Base-by-base conservation (phyloP, 2,797 vertebrate species). In the Trachops cirrhosus region DNA sequence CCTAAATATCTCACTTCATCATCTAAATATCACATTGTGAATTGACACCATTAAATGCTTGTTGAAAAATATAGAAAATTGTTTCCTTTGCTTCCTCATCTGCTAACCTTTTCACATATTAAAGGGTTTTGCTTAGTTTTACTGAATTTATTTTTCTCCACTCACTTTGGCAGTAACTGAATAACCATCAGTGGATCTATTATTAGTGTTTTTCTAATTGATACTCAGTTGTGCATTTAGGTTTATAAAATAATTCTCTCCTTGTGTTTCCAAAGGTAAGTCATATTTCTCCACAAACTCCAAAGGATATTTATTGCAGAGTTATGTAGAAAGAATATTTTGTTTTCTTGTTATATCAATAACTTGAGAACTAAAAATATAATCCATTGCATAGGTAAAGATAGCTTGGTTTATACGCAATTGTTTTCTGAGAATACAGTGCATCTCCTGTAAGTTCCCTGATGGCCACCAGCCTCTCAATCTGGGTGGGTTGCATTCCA, bases 401-500 rank as follows among this genome's bases (percentile, higher is more conserved):
- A 84, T 78, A 0, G 6, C 48, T 96, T 93, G 96, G 94, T 92
- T 97, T 34, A 39, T 3, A 0, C 93, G 70, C 75, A 96, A 89
- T 92, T 96, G 68, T 96, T 96, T 98, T 97, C 97, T 97, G 88
- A 96, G 89, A 97, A 97, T 96, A 97, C 97, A 98, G 67, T 75
- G 59, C 83, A 95, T 97, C 96, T 98, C 59, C 41, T 90, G 54
- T 62, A 96, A 96, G 90, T 96, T 95, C 95, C 98, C 97, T 98
- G 96, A 98, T 97, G 95, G 97, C 96, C 97, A 96, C 95, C 92
- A 95, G 91, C 96, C 97, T 98, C 97, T 98, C 97, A 94, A 93
- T 98, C 95, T 98, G 57, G 91, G 89, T 86, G 93, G 96, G 95
- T 98, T 98, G 95, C 97, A 96, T 98, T 98, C 97, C 97, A 98